Base-by-base conservation (phyloP, 2,113 vertebrate genomes). In the Aphyosemion australe region DNA sequence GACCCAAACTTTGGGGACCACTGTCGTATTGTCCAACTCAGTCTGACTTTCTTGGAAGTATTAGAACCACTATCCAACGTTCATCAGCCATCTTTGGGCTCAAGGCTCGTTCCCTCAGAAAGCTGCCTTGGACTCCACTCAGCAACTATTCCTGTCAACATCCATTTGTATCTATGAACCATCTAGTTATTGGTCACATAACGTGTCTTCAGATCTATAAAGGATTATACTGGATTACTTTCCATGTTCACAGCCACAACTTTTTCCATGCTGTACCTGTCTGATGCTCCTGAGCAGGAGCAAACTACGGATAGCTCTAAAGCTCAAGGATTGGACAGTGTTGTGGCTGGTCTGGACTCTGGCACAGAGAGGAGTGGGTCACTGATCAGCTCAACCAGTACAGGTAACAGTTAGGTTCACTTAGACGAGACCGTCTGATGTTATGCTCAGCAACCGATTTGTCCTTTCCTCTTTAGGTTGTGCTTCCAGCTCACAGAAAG, bases 251-350 rank as follows among this genome's bases (percentile, higher is more conserved):
- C 72, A 89, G 97, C 91, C 18, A 7, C 74, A 14, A 83, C 76
- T 78, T 93, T 92, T 43, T 95, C 92, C 32, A 12, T 42, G 20
- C 96, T 95, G 94, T 94, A 96, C 83, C 76, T 95, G 68, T 92
- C 92, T 32, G 81, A 93, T 58, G 18, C 55, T 41, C 26, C 39
- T 15, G 49, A 50, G 6, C 11, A 49, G 2, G 4, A 12, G 21
- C 46, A 67, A 1, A 1, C 53, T 11, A 0, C 3, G 6, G 14
- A 7, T 0, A 48, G 43, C 10, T 1, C 47, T 21, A 78, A 70
- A 46, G 12, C 2, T 50, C 75, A 81, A 19, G 45, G 51, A 63
- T 6, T n/a, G 0, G 37, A 13, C 3, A 4, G 19, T 51, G 9
- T 4, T 10, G 37, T 72, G 43, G 10, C 18, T 4, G 41, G 21